These are phyloP conservation scores for Hippocampus barbouri DNA, from an alignment of 2,113 vertebrate genomes.

Conservation along the genomic window DNA sequence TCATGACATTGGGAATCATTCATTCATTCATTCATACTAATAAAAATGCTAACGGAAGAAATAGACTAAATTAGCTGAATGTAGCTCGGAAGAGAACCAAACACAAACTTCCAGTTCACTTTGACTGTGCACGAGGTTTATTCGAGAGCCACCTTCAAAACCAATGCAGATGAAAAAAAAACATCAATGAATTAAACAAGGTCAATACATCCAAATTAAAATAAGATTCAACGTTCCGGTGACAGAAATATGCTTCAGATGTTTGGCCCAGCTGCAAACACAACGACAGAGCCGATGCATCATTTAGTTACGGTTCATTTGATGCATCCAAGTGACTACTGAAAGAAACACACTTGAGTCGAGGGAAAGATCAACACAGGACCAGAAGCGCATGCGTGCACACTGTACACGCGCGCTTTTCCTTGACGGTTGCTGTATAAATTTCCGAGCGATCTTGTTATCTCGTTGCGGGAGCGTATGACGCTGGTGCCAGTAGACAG, in stretches of 20 bases:
- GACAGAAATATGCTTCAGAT: neutral
- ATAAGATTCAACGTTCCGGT: neutral
- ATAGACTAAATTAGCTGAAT: neutral
- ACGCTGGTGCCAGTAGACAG: slow-evolving; percentile 29
- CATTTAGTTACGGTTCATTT: neutral
- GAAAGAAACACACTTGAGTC: neutral
- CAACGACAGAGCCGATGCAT: neutral
- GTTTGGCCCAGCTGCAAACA: neutral
- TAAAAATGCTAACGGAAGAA: neutral
- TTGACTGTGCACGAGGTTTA: neutral
- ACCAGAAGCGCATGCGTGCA: neutral
- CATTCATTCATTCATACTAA: too few species aligned
- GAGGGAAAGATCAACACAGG: neutral
- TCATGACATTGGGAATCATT: too few species aligned
- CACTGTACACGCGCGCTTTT: neutral
- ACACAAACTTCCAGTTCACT: neutral
- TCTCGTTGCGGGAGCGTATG: slow-evolving; percentile 5
- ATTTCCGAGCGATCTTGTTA: slow-evolving; percentile 1
- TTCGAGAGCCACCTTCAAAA: neutral
- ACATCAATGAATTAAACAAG: neutral
- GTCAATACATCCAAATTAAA: neutral
- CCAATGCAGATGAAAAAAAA: neutral
- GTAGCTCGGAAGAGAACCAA: neutral
- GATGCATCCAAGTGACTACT: neutral
- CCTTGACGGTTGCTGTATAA: neutral